phyloP scores from a whole-genome alignment of 2,113 vertebrate genomes.

The Redunca redunca region DNA sequence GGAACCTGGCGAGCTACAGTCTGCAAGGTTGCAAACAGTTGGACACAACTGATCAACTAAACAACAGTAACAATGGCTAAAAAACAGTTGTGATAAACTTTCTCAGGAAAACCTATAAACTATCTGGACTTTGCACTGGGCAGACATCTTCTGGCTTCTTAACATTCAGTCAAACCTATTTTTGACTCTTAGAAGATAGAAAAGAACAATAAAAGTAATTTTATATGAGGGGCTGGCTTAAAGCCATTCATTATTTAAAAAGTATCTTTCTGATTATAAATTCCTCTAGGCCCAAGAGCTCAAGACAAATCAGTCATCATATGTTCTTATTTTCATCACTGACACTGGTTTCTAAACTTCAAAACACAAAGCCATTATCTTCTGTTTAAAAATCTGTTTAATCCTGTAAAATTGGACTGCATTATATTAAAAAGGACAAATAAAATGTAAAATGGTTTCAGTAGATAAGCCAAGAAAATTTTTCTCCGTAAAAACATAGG shows the following conservation, averaged over 20 bases:
- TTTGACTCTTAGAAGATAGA: background rate
- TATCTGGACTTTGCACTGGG: background rate
- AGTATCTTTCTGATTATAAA: background rate
- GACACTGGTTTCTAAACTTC: background rate
- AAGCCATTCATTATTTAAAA: background rate
- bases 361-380: background rate
- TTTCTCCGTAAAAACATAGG: background rate
- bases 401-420: background rate
- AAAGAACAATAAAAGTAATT: background rate
- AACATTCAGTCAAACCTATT: background rate
- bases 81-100: background rate
- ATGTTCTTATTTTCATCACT: background rate
- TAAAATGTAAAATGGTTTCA: background rate
- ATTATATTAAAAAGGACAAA: background rate
- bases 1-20: background rate
- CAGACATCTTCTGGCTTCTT: background rate
- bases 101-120: background rate
- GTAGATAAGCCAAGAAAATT: background rate
- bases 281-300: background rate
- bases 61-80: background rate
- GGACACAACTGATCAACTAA: background rate
- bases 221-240: background rate
- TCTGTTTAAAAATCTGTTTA: background rate
- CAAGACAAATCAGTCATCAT: background rate
- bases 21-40: background rate